Percentiles rank a stretch among this genome's conserved stretches.
These are phyloP conservation scores for Drosophila parvula DNA, from an alignment of 1,140 invertebrate species.

Conservation along the genomic window DNA sequence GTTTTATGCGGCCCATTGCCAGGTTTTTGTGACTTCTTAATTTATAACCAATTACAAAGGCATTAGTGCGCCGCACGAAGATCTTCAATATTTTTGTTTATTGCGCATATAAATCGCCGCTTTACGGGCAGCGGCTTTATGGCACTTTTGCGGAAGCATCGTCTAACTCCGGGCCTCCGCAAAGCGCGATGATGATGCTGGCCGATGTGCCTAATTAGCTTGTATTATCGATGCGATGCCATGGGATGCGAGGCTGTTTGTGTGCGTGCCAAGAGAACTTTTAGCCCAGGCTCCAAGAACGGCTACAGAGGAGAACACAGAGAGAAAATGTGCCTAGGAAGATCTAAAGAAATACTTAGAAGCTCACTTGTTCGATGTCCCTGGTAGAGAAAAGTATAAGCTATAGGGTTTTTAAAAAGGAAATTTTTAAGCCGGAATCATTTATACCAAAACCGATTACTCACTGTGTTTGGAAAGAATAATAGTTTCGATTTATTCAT, in stretches of 20 bases:
- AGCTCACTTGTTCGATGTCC: not conserved
- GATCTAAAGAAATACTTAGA: not conserved
- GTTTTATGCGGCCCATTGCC: slow-evolving; percentile 9
- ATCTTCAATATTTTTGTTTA: slow-evolving; percentile 69
- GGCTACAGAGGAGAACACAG: not conserved
- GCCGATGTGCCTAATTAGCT: slow-evolving; percentile 74
- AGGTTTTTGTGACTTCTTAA: slow-evolving; percentile 69
- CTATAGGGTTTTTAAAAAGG: not conserved
- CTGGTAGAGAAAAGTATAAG: not conserved
- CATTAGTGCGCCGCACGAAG: slow-evolving; percentile 59
- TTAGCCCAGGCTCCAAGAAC: slow-evolving; percentile 36
- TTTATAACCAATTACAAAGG: slow-evolving; percentile 81
- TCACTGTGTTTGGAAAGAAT: not conserved
- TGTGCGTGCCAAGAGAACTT: slow-evolving; percentile 54
- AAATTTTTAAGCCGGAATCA: not conserved
- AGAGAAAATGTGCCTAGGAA: not conserved
- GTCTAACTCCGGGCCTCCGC: slow-evolving; percentile 23
- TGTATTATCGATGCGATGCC: slow-evolving; percentile 60
- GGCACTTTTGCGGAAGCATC: slow-evolving; percentile 66
- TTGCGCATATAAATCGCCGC: slow-evolving; percentile 75
- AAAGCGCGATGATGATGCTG: slow-evolving; percentile 48
- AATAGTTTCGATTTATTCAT: too few species aligned
- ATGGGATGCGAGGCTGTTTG: slow-evolving; percentile 24
- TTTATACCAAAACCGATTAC: too few species aligned
- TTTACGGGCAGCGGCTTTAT: slow-evolving; percentile 52